Conservation (phyloP, 2,888 invertebrate species). For the Heliconius cydno region DNA sequence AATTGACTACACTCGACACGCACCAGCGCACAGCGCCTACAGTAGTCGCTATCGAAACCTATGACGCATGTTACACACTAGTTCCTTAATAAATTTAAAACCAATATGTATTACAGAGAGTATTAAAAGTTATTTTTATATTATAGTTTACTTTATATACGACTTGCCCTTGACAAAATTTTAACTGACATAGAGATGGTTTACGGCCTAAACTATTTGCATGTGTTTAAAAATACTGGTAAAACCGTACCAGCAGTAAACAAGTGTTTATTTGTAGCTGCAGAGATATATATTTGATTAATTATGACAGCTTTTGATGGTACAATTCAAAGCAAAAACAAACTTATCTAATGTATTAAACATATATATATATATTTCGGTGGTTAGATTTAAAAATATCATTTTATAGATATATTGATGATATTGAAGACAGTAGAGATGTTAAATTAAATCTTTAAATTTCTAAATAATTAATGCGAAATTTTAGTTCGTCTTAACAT, state of each 20-base stretch:
- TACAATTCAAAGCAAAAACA: constrained; percentile 5
- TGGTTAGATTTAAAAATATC: too few species aligned
- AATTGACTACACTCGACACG: neutral
- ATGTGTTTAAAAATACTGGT: constrained; percentile 52
- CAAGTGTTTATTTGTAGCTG: neutral
- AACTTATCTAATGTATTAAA: neutral
- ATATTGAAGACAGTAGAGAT: too few species aligned
- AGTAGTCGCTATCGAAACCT: constrained; percentile 30
- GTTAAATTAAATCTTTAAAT: too few species aligned
- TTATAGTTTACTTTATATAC: constrained; percentile 62
- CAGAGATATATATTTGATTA: constrained; percentile 10
- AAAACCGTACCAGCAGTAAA: constrained; percentile 58
- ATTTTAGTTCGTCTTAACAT: too few species aligned
- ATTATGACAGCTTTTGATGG: constrained; percentile 9
- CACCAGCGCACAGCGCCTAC: neutral
- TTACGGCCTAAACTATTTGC: constrained; percentile 64
- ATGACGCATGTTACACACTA: constrained; percentile 48
- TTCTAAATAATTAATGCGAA: too few species aligned
- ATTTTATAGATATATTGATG: too few species aligned
- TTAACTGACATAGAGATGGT: constrained; percentile 57
- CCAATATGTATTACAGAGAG: constrained; percentile 63
- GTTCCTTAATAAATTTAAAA: constrained; percentile 49
- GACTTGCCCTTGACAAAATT: constrained; percentile 71
- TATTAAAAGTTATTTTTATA: constrained; percentile 62
- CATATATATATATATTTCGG: too few species aligned